Evolutionary conservation across 2,888 invertebrate species (phyloP).

Genomic region (Troides oblongomaculatus): DNA sequence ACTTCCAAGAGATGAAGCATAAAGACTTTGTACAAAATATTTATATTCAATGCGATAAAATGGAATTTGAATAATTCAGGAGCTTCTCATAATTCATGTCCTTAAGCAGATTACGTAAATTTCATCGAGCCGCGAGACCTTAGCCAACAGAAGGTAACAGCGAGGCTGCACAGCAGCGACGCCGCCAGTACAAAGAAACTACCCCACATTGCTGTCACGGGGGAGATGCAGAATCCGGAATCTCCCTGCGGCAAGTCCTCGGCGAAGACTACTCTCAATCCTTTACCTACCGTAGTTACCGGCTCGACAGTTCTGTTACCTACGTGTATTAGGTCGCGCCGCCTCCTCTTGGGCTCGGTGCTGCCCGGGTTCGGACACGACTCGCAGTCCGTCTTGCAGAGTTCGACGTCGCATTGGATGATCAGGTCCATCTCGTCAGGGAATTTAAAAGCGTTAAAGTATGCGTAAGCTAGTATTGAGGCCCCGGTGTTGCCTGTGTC

Average conservation of each 20-base stretch:
- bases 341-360: conserved; percentile 70
- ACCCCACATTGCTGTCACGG: conserved; percentile 82
- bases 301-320: conserved; percentile 78
- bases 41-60: no score
- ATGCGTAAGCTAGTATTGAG: conserved; percentile 87
- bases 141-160: conserved; percentile 69
- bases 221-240: conserved; percentile 81
- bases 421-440: conserved; percentile 91
- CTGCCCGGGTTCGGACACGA: conserved; percentile 85
- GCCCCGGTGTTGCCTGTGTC: conserved; percentile 87
- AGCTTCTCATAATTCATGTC: no score
- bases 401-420: conserved; percentile 89
- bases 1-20: no score
- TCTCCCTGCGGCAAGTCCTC: conserved; percentile 80
- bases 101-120: conserved; percentile 43
- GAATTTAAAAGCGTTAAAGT: conserved; percentile 91
- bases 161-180: conserved; percentile 76
- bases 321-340: conserved; percentile 67
- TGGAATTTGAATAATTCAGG: no score
- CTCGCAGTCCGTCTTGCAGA: conserved; percentile 89
- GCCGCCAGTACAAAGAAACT: conserved; percentile 81
- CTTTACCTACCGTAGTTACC: conserved; percentile 82
- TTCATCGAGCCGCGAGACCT: conserved; percentile 59
- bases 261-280: conserved; percentile 84
- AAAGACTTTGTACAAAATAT: no score